These are phyloP conservation scores for Emys orbicularis DNA, from an alignment of 2,797 vertebrate species.

Conservation along the genomic window DNA sequence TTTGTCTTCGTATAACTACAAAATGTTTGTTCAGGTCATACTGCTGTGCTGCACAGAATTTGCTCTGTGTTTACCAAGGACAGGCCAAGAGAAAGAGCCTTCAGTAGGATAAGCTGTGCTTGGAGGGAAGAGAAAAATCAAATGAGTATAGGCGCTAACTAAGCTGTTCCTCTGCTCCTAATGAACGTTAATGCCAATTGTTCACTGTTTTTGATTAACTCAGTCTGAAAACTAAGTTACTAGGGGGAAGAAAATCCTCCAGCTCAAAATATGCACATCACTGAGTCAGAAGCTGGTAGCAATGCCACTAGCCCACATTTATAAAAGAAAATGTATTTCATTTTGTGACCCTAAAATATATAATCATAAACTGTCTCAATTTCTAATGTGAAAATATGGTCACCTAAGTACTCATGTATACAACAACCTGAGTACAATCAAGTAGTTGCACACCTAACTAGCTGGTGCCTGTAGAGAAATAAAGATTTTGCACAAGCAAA, in stretches of 20 bases:
- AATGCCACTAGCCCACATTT: background rate
- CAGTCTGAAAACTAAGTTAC: constrained; percentile 60
- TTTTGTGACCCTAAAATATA: background rate
- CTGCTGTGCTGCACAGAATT: constrained; percentile 14
- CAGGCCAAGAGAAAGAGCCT: constrained; percentile 25
- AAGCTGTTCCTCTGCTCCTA: constrained; percentile 68
- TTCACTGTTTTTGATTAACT: constrained; percentile 72
- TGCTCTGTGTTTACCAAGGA: constrained; percentile 53
- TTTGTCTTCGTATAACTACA: background rate
- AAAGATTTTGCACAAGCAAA: background rate
- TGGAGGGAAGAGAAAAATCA: constrained; percentile 30
- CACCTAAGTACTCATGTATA: background rate
- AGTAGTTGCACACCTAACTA: background rate
- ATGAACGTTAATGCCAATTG: constrained; percentile 67
- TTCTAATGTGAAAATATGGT: background rate
- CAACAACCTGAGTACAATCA: background rate
- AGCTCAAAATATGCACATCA: constrained; percentile 17
- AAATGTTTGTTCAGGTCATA: constrained; percentile 3
- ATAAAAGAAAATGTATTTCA: background rate
- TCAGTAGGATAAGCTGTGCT: constrained; percentile 53
- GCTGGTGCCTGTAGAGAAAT: background rate
- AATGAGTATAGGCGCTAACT: constrained; percentile 68
- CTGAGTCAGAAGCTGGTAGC: constrained; percentile 34
- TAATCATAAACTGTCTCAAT: background rate
- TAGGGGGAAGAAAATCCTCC: background rate